Evolutionary conservation across 2,113 vertebrate species (phyloP), one percentile per base, ranked within the genome.

Genomic region (Embiotoca jacksoni): DNA sequence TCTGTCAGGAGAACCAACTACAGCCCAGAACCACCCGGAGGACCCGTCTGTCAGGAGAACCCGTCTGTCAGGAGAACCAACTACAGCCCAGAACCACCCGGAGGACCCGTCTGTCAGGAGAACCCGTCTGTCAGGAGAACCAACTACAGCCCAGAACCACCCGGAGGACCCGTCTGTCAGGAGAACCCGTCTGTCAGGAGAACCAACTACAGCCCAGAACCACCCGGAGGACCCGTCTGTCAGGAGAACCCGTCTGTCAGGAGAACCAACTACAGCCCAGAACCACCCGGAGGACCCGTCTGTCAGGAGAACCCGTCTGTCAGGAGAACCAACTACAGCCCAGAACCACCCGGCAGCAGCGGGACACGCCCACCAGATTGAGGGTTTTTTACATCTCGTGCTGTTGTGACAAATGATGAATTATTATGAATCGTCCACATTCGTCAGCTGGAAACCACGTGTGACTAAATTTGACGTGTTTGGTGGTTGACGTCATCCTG

Each of bases 71-170:
- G n/a, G n/a, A n/a, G n/a, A n/a, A n/a, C n/a, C n/a, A n/a, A n/a
- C n/a, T n/a, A n/a, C n/a, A n/a, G n/a, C n/a, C n/a, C n/a, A n/a
- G n/a, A 59, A 64, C 72, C 39, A 65, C 49, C 31, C 10, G 13
- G 41, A 33, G 1, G 14, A 69, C 70, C 65, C 62, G 73, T 78
- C 71, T 61, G 66, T 76, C 73, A 32, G 36, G 70, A n/a, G n/a
- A n/a, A n/a, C n/a, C n/a, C n/a, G n/a, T n/a, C n/a, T n/a, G n/a
- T n/a, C 59, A 30, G 31, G 16, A 54, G 56, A 4, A 41, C 16
- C 6, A 41, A 58, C 11, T 41, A 72, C 11, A 77, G 55, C 56
- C 41, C 50, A 61, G 37, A 59, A 64, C 72, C 39, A 65, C 49
- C 31, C 10, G 13, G 41, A 33, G 1, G 14, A 69, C 70, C 65